These are phyloP conservation scores for Patella ulyssiponensis DNA, from an alignment of 2,888 invertebrate genomes.

Conservation along the genomic window DNA sequence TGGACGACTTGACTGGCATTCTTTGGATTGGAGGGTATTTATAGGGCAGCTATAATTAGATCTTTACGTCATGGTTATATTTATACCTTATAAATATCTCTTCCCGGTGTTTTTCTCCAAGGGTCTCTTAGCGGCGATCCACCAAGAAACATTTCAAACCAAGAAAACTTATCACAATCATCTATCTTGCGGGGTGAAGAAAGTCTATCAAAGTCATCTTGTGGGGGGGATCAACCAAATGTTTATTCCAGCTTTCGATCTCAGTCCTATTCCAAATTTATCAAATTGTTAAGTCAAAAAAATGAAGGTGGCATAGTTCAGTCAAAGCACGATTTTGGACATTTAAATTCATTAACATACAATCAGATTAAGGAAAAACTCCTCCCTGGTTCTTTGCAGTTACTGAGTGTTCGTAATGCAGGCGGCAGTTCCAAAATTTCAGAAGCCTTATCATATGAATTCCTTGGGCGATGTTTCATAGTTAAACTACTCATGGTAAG, in stretches of 20 bases:
- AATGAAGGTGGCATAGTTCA: slow-evolving; percentile 49
- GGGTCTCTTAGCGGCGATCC: slow-evolving; percentile 20
- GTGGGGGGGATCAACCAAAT: too few species aligned
- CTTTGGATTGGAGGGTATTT: too few species aligned
- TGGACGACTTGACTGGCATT: too few species aligned
- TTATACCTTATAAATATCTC: background rate
- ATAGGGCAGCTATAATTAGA: too few species aligned
- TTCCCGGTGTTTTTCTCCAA: slow-evolving; percentile 38
- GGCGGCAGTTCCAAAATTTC: slow-evolving; percentile 68
- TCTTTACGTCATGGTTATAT: too few species aligned
- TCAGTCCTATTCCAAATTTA: slow-evolving; percentile 51
- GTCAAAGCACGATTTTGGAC: slow-evolving; percentile 45
- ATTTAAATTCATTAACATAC: slow-evolving; percentile 34
- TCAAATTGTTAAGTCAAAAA: slow-evolving; percentile 47
- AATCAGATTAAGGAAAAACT: slow-evolving; percentile 52
- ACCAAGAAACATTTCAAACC: slow-evolving; percentile 19
- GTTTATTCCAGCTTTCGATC: slow-evolving; percentile 57
- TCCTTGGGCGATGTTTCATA: slow-evolving; percentile 53
- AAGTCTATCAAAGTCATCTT: slow-evolving; percentile 50
- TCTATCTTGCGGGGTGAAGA: slow-evolving; percentile 46
- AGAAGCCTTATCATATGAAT: slow-evolving; percentile 67
- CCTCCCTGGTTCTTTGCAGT: slow-evolving; percentile 52
- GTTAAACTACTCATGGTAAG: slow-evolving; percentile 57
- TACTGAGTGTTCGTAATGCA: slow-evolving; percentile 65
- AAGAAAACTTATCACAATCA: slow-evolving; percentile 22